Evolutionary conservation across 23 tunicate species (phyloP), one percentile per base, ranked within the genome.

Genomic region (Phallusia fumigata): DNA sequence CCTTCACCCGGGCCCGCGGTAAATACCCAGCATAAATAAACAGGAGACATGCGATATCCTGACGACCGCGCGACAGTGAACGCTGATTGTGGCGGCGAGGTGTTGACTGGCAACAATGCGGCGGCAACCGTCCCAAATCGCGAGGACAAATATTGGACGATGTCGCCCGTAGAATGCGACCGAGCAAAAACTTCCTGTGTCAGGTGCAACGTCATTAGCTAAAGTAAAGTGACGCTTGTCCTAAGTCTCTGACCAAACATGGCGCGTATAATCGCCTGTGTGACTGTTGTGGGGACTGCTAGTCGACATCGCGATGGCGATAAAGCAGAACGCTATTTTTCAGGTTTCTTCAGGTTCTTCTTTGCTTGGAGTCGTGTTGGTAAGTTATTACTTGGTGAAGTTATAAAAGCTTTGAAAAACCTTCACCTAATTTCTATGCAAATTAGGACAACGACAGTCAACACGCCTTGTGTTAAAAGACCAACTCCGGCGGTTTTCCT

Each of bases 31-130:
- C 15, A 58, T 58, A 58, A 58, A 58, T 58, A 58, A 58, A 58
- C 69, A 58, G 26, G 69, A 8, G 69, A 58, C 69, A 58, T 22
- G 11, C 69, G 28, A 58, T 58, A 58, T 58, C 69, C 69, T 58
- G 69, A 58, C 69, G 28, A 24, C 28, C 28, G 28, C 26, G 69
- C 69, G 28, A 3, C 28, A 22, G 69, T 21, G 26, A 21, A 24
- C 28, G 26, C 28, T 58, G 69, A 24, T 21, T 58, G 28, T 58
- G 28, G 69, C 69, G 1, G 69, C 69, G 69, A 58, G 28, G 69
- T 58, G 69, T 58, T 58, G 69, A 58, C 69, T 58, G 69, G 69
- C 69, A 58, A 58, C 69, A 58, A 58, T 58, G 28, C 69, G 28
- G 69, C 47, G 47, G 47, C 47, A 40, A 40, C 47, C 47, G 47